Percentiles rank a stretch among this genome's conserved stretches.
Evolutionary conservation across 2,888 invertebrate species (phyloP).

Genomic region (Nymphalis urticae): DNA sequence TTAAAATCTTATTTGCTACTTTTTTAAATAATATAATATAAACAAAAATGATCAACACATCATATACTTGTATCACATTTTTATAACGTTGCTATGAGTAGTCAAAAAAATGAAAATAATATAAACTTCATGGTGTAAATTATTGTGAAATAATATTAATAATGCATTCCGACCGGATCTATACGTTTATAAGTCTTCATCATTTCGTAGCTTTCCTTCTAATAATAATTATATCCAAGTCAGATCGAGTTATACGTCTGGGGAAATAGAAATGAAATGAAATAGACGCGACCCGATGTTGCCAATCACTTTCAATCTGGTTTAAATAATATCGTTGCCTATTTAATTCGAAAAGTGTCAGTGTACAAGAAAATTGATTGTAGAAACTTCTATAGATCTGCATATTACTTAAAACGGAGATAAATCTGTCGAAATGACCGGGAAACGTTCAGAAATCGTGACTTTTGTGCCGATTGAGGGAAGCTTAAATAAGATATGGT

Average conservation of each 20-base stretch:
- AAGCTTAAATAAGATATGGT: too few relatives aligned
- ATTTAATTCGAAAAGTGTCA: conserved; percentile 15
- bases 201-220: neutral
- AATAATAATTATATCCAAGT: conserved; percentile 7
- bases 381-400: conserved; percentile 7
- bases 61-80: too few relatives aligned
- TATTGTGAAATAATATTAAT: too few relatives aligned
- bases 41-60: too few relatives aligned
- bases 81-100: too few relatives aligned
- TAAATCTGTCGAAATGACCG: conserved; percentile 7
- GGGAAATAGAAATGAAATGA: conserved; percentile 9
- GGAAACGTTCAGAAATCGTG: conserved; percentile 17
- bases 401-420: conserved; percentile 4
- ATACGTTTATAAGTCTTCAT: neutral
- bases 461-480: neutral
- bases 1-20: too few relatives aligned
- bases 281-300: conserved; percentile 7
- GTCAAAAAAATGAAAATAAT: too few relatives aligned
- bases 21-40: too few relatives aligned
- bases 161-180: too few relatives aligned
- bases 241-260: conserved; percentile 10
- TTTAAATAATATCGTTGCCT: neutral
- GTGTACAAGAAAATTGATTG: conserved; percentile 5
- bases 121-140: too few relatives aligned
- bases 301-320: conserved; percentile 15